Evolutionary conservation across 2,888 invertebrate species (phyloP).

Genomic region (Nycteola revayana): DNA sequence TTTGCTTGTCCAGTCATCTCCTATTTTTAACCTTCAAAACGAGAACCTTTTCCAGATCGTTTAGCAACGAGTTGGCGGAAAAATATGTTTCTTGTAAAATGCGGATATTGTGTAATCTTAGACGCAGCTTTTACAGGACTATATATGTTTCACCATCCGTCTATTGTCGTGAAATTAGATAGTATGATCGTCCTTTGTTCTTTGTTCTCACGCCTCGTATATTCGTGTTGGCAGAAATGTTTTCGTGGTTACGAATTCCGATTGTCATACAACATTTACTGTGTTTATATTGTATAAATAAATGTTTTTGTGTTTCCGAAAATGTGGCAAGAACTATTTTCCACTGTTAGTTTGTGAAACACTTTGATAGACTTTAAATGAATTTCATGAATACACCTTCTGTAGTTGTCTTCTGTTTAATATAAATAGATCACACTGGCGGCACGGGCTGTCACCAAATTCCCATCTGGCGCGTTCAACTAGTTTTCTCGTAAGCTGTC

Average conservation of each 20-base stretch:
- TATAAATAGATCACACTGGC: conserved; percentile 4
- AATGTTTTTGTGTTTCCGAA: no score
- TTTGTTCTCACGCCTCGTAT: conserved; percentile 19
- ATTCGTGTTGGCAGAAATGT: conserved; percentile 8
- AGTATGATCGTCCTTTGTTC: conserved; percentile 29
- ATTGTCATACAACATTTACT: not conserved
- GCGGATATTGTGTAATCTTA: conserved; percentile 16
- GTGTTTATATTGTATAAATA: no score
- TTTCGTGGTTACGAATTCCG: conserved; percentile 11
- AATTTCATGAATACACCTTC: no score
- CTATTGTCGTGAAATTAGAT: conserved; percentile 24
- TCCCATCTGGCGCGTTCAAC: conserved; percentile 23
- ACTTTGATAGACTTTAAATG: no score
- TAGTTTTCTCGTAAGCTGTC: conserved; percentile 30
- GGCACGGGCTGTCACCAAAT: conserved; percentile 21
- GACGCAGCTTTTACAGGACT: conserved; percentile 11
- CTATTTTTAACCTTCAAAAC: conserved; percentile 51
- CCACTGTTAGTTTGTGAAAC: no score
- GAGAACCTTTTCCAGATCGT: conserved; percentile 21
- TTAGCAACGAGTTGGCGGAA: conserved; percentile 11
- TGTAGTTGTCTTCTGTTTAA: not conserved
- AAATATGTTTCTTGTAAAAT: conserved; percentile 7
- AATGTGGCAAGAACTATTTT: no score
- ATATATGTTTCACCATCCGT: conserved; percentile 7
- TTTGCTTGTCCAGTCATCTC: conserved; percentile 47